These are phyloP conservation scores for Cybosia mesomella DNA, from an alignment of 2,888 invertebrate species.

Conservation along the genomic window DNA sequence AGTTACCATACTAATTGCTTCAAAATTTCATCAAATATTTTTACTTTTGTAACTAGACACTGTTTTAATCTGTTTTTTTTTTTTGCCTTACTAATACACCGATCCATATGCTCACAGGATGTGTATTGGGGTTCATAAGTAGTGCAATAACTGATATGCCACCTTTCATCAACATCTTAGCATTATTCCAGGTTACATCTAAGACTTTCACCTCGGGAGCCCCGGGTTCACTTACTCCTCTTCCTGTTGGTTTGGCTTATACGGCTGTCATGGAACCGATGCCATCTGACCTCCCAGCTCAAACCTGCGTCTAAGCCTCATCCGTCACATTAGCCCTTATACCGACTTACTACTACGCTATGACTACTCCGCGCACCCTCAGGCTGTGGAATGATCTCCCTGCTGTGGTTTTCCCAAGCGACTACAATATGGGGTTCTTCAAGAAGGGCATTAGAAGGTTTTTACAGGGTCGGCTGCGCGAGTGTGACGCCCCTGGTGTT, in stretches of 20 bases:
- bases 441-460: too few species aligned
- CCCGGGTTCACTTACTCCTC: neutral
- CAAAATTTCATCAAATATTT: too few species aligned
- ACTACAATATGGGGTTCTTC: too few species aligned
- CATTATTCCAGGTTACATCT: neutral
- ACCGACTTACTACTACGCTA: too few species aligned
- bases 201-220: too few species aligned
- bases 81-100: neutral
- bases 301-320: neutral
- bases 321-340: neutral
- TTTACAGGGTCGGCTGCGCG: too few species aligned
- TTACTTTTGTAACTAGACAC: neutral
- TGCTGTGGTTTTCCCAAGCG: too few species aligned
- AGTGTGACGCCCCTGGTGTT: too few species aligned
- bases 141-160: neutral
- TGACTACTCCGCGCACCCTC: too few species aligned
- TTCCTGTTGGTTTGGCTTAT: neutral
- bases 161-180: neutral
- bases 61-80: neutral
- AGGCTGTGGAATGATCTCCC: too few species aligned
- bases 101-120: neutral
- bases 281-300: neutral
- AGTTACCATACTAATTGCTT: too few species aligned
- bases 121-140: neutral
- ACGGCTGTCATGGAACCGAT: neutral